Base-by-base conservation (phyloP, 2,888 invertebrate genomes). In the Syrista parreyssii region DNA sequence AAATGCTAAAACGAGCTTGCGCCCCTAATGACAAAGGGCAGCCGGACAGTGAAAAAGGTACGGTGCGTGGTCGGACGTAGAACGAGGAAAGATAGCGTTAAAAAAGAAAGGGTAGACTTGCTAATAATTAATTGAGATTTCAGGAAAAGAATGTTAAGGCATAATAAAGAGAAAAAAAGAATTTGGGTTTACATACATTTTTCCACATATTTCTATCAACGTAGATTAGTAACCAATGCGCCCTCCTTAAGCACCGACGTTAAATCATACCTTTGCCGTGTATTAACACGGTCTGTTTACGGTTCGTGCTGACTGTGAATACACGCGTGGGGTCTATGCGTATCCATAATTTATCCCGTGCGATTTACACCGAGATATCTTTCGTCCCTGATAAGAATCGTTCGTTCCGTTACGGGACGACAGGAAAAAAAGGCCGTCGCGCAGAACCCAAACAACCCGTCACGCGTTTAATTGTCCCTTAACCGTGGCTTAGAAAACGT, bases 1-100 rank as follows among this genome's bases (percentile, higher is more conserved):
- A 73, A 76, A 76, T 76, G 76, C 76, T 76, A 76, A 76, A 76
- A 76, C 68, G 76, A 76, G 73, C 74, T 68, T 30, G 33, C 30
- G 32, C 23, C 23, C 55, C 23, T 55, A 55, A 55, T 55, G 55
- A 55, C 55, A 55, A 55, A 55, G 55, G 55, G 55, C 23, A 55
- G 55, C 55, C 9, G 55, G 55, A 55, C 55, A 23, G 23, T 55
- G 23, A 55, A 55, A 55, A 55, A 15, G 55, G 23, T 55, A 55
- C 55, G 23, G 55, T 55, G 23, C 55, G 55, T 55, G 55, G 23
- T 55, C 55, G 55, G 55, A 55, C 55, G 9, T 55, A 55, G 55
- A 55, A 23, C 23, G 55, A 9, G 55, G 23, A 23, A 1, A 55
- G 55, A 55, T 55, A 55, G 55, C 55, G 55, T 55, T 55, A 55